Evolutionary conservation across 2,113 vertebrate species (phyloP), one percentile per base, ranked within the genome.

Genomic region (Uropsilus gracilis): DNA sequence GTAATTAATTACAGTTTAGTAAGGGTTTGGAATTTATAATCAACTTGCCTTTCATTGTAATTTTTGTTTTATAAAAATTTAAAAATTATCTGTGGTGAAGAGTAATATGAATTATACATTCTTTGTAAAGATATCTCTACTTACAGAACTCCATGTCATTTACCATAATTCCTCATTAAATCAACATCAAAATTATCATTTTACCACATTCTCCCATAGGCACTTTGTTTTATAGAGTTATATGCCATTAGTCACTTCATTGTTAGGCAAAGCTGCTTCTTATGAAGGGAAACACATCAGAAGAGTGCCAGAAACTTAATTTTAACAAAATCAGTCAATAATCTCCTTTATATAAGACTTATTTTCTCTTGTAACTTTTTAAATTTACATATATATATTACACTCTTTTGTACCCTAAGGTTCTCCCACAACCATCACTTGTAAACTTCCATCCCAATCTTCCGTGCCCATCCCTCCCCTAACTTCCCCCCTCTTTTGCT

Each of bases 271-370:
- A 86, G 69, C 44, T 66, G 37, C 32, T 82, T 72, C 37, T 73
- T 82, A 90, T 69, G 46, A 73, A 84, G 32, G 26, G 82, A 95
- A 84, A 90, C n/a, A 76, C 72, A 90, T 32, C 89, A 13, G 48
- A 72, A 39, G 8, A 90, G 8, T 75, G 68, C 16, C 1, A 69
- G 72, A 94, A 86, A 22, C 3, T 3, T 26, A 17, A 37, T 20
- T 85, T 86, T 69, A 91, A 69, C 17, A 86, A 77, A 71, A 80
- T 17, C 24, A 71, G 89, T 20, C 32, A 91, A 53, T 76, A 95
- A 84, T 72, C n/a, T 88, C 28, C 44, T 77, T 26, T n/a, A 30
- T 76, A 8, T 80, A 88, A 61, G 3, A 0, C 17, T n/a, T n/a
- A n/a, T n/a, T n/a, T n/a, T n/a, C n/a, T n/a, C n/a, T n/a, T n/a